A percentile compares a stretch with the other conserved stretches of the same genome.
Conservation (phyloP, 2,113 vertebrate species). For the Hepsetus odoe region DNA sequence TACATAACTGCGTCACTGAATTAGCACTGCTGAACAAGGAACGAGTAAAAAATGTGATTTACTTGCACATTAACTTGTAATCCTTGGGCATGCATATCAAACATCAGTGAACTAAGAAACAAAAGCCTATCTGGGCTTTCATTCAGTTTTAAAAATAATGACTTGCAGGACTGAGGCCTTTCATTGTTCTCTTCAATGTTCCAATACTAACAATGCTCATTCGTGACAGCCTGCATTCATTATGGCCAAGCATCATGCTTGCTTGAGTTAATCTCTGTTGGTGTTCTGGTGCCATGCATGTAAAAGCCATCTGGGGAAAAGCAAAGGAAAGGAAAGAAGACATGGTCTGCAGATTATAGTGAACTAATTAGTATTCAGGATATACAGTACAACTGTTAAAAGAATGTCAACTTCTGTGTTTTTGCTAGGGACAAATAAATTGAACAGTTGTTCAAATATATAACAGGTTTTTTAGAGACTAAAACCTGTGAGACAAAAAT, state of each 20-base stretch:
- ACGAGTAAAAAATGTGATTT: background rate
- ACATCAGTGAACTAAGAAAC: constrained; percentile 5
- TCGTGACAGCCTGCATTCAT: constrained; percentile 42
- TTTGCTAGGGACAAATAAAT: no score
- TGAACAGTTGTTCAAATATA: no score
- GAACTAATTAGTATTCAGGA: background rate
- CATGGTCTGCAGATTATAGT: constrained; percentile 1
- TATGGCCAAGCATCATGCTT: constrained; percentile 29
- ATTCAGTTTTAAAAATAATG: constrained; percentile 17
- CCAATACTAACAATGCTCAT: constrained; percentile 17
- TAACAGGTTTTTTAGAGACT: no score
- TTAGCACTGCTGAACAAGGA: background rate
- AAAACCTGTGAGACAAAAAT: background rate
- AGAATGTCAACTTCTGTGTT: background rate
- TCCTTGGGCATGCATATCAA: background rate
- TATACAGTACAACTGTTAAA: background rate
- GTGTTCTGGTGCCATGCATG: constrained; percentile 11
- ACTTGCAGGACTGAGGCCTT: constrained; percentile 29
- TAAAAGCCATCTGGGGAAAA: constrained; percentile 40
- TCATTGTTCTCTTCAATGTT: constrained; percentile 31
- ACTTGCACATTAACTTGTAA: background rate
- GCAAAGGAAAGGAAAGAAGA: constrained; percentile 13
- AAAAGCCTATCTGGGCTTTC: constrained; percentile 11
- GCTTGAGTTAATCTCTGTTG: background rate
- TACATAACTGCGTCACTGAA: background rate